Base-by-base conservation (phyloP, 37 sponge, comb jelly and placozoan genomes). In the Geodia barretti region DNA sequence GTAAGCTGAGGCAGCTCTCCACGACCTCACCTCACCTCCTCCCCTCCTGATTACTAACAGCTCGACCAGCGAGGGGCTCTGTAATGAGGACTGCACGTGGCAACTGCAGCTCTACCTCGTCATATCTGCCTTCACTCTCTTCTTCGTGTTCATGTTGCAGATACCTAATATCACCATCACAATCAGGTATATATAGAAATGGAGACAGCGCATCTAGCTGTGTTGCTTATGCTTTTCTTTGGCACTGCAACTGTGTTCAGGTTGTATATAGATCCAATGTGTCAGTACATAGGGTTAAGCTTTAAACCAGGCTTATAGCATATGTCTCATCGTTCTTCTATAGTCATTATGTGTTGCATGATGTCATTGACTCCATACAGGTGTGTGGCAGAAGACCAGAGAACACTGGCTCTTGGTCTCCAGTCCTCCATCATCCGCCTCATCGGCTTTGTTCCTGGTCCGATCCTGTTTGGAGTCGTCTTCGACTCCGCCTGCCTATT, bases 331-430 rank as follows among this genome's bases (percentile, higher is more conserved):
- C 26, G 40, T 28, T 31, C 28, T 72, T 21, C 73, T 19, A 7
- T n/a, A 24, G 9, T 72, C 14, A 21, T 24, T 67, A 71, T 23
- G 37, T 30, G 19, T 65, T 65, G 24, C 67, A n/a, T 7, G 24
- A 7, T 47, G 7, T 14, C 54, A 29, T 31, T 70, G 38, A 21
- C 63, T 59, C 17, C 41, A 29, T 58, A 41, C 40, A 88, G 89
- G 66, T 62, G 67, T 41, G 89, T 88, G 1, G 79, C 89, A 28
- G 89, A 82, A n/a, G 89, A 88, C 20, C 83, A 78, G 28, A 59
- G 89, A 1, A 26, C 77, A 17, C 40, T 84, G 20, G 74, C 82
- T 2, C 79, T 84, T 20, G 84, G 76, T 40, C 29, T 74, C 1
- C 82, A 79, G 64, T 89, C 83, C 5, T 35, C 79, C 20, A 19